phyloP scores from a whole-genome alignment of 2,888 invertebrate genomes.

The Phorcus lineatus region DNA sequence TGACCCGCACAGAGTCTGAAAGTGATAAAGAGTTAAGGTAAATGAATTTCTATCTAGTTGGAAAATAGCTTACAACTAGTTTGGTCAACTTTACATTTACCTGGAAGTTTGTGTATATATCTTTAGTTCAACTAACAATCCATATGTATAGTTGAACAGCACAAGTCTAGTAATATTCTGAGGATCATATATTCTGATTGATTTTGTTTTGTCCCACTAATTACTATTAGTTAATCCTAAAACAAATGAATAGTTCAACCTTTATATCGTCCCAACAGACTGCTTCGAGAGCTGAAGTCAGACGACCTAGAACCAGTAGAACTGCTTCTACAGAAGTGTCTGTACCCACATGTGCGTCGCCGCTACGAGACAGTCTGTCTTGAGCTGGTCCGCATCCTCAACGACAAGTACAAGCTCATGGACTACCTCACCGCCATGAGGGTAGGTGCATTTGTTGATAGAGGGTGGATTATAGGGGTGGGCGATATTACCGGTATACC shows the following conservation, averaged over 20 bases:
- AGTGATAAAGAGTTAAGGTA: slow-evolving; percentile 29
- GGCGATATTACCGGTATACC: too few species aligned
- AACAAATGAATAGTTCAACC: too few species aligned
- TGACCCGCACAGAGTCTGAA: not conserved
- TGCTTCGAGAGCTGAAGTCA: slow-evolving; percentile 35
- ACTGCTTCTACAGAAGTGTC: slow-evolving; percentile 61
- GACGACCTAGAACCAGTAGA: slow-evolving; percentile 55
- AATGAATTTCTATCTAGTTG: not conserved
- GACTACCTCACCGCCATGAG: slow-evolving; percentile 69
- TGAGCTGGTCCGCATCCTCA: slow-evolving; percentile 66
- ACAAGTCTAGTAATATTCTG: too few species aligned
- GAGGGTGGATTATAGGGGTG: too few species aligned
- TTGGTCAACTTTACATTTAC: too few species aligned
- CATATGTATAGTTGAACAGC: too few species aligned
- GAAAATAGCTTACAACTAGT: too few species aligned
- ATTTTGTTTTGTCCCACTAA: too few species aligned
- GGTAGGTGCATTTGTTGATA: slow-evolving; percentile 47
- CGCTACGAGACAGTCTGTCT: slow-evolving; percentile 63
- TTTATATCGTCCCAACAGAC: slow-evolving; percentile 36
- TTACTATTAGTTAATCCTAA: too few species aligned
- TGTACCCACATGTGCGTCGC: slow-evolving; percentile 64
- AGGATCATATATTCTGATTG: too few species aligned
- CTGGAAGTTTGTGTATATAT: too few species aligned
- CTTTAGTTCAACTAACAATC: too few species aligned
- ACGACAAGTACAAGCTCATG: slow-evolving; percentile 65